A percentile compares a stretch with the other conserved stretches of the same genome.
Evolutionary conservation across 2,797 vertebrate genomes (phyloP).

Genomic region (Pagetopsis macropterus): DNA sequence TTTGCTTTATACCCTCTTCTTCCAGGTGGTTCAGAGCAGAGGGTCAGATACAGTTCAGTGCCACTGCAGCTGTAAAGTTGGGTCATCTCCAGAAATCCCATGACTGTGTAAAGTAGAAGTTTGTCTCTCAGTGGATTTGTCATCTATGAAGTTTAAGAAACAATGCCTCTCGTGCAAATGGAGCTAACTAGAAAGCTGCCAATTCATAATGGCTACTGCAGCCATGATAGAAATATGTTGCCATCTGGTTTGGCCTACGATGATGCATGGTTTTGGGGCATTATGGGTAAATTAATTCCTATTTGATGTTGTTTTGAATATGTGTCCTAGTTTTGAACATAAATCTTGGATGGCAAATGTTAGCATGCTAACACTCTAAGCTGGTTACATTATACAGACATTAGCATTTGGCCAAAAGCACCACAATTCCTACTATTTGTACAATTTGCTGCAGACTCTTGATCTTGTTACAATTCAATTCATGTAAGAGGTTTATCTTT

Average conservation of each 20-base stretch:
- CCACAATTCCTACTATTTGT: neutral
- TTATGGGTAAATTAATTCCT: too few relatives aligned
- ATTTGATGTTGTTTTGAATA: too few relatives aligned
- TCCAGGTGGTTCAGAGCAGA: constrained; percentile 56
- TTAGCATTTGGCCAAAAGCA: constrained; percentile 1
- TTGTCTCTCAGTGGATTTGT: neutral
- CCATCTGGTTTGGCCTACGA: too few relatives aligned
- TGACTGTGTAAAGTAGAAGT: neutral
- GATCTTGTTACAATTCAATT: neutral
- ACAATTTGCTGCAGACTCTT: neutral
- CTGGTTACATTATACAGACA: neutral
- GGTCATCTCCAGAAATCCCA: neutral
- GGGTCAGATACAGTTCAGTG: constrained; percentile 62
- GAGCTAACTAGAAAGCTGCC: neutral
- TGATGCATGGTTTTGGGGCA: too few relatives aligned
- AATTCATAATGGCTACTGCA: neutral
- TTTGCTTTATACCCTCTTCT: constrained; percentile 54
- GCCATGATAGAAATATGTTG: neutral
- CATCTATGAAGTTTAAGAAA: neutral
- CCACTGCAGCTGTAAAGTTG: constrained; percentile 37
- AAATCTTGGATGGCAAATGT: neutral
- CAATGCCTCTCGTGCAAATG: neutral
- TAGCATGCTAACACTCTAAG: neutral
- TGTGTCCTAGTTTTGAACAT: too few relatives aligned
- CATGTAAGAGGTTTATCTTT: constrained; percentile 22